Base-by-base conservation (phyloP, 2,113 vertebrate genomes). In the Syngnathoides biaculeatus region DNA sequence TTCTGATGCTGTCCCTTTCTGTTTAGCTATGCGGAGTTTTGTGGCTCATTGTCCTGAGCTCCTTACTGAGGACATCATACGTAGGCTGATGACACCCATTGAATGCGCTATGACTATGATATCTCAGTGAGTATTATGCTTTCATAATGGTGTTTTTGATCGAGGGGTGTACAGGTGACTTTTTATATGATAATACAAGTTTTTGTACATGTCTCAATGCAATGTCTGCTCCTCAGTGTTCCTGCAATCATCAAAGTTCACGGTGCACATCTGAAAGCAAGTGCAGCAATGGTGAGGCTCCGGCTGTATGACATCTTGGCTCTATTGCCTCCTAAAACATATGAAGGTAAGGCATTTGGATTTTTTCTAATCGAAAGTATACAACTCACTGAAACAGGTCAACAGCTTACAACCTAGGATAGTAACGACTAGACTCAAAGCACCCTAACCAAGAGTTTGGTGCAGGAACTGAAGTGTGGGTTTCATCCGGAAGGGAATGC, bases 81-180 rank as follows among this genome's bases (percentile, higher is more conserved):
- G 97, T 35, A 93, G 98, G 69, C 82, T 99, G 85, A 98, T 99
- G 97, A 98, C 94, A 0, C 97, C 97, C 52, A 96, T 99, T 48
- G 97, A 99, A 88, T 99, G 97, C 86, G 96, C 97, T 76, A 98
- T 99, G 97, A 98, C 96, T 63, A 99, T 99, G 97, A 96, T 99
- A 95, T 97, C 97, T 0, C 97, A 99, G 97, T 99, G 90, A 97
- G 97, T 97, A 70, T 74, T 38, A 65, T 27, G 11, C 75, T 57
- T 55, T 40, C 30, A 66, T 0, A 56, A 1, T 22, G 48, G 43
- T n/a, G 2, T 35, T 12, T n/a, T 24, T 73, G 8, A 63, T 53
- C 8, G 10, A 0, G 11, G 0, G 8, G 45, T 30, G 5, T 48
- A 24, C 43, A 10, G 42, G 35, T 5, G 39, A 22, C 1, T 13